Evolutionary conservation across 2,888 invertebrate genomes (phyloP).

Genomic region (Altica lythri): DNA sequence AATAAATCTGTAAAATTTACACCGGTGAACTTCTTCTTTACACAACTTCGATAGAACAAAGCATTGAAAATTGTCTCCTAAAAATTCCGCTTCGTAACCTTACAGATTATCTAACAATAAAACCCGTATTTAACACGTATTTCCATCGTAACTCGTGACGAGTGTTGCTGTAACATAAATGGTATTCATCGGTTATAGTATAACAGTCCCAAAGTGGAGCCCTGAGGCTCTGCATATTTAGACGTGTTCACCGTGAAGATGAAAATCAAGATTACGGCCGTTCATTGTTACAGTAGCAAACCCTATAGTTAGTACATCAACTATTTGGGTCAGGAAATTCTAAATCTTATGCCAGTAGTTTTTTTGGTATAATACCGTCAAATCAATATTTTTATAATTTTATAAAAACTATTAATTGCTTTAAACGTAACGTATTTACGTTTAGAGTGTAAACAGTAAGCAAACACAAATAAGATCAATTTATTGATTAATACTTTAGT

Average conservation of each 20-base stretch:
- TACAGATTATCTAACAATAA: conserved; percentile 13
- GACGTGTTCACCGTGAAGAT: conserved; percentile 17
- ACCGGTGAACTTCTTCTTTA: conserved; percentile 1
- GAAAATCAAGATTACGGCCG: conserved; percentile 2
- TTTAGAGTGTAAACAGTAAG: too few species aligned
- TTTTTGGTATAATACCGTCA: too few species aligned
- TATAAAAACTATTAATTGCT: too few species aligned
- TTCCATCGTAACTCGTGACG: conserved; percentile 16
- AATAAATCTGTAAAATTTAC: too few species aligned
- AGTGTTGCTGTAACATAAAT: conserved; percentile 20
- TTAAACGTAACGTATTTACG: too few species aligned
- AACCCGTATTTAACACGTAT: conserved; percentile 17
- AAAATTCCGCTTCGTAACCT: conserved; percentile 2
- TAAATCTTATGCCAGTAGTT: conserved; percentile 4
- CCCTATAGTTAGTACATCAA: neutral
- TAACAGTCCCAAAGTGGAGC: conserved; percentile 13
- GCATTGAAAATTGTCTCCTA: neutral
- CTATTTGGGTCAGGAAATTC: conserved; percentile 15
- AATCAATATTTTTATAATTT: too few species aligned
- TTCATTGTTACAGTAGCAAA: conserved; percentile 19
- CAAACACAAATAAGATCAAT: too few species aligned
- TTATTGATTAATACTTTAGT: too few species aligned
- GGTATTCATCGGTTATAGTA: conserved; percentile 17
- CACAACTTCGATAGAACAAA: conserved; percentile 7
- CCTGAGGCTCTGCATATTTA: conserved; percentile 16